A percentile compares a stretch with the other conserved stretches of the same genome.
phyloP scores from a whole-genome alignment of 2,888 invertebrate genomes.

The Lepidocyrtoides sp. region DNA sequence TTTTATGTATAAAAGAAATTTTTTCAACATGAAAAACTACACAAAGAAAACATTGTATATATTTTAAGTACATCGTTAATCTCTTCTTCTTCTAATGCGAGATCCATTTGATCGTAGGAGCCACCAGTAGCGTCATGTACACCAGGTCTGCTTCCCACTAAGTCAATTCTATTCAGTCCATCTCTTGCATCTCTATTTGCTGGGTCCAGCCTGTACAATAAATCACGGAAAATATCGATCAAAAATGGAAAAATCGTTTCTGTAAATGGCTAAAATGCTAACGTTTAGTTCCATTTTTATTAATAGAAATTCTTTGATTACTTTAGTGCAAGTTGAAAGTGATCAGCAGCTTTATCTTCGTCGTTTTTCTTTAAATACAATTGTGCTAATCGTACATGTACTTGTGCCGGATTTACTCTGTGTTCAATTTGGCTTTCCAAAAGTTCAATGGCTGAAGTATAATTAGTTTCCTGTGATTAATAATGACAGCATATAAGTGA shows the following conservation, averaged over 20 bases:
- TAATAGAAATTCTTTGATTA: constrained; percentile 86
- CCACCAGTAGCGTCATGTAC: constrained; percentile 75
- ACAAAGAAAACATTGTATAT: background rate
- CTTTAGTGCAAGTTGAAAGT: constrained; percentile 90
- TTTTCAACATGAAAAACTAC: background rate
- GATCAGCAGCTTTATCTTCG: constrained; percentile 91
- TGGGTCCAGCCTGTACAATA: constrained; percentile 89
- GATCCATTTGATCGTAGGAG: constrained; percentile 82
- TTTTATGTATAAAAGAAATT: background rate
- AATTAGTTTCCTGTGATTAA: constrained; percentile 88
- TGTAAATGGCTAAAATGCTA: background rate
- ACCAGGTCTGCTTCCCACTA: constrained; percentile 86
- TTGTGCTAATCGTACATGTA: constrained; percentile 91
- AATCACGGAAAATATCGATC: background rate
- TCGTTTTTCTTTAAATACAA: constrained; percentile 89
- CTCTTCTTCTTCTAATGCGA: constrained; percentile 83
- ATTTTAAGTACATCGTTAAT: constrained; percentile 73
- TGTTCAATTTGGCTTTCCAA: constrained; percentile 90
- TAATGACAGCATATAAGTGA: background rate
- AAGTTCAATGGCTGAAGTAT: constrained; percentile 90
- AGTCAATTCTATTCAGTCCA: constrained; percentile 90
- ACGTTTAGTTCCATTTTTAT: background rate
- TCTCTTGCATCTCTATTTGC: constrained; percentile 90
- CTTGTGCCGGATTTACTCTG: constrained; percentile 88
- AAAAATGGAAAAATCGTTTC: no score